Evolutionary conservation across 2,797 vertebrate genomes (phyloP).

Genomic region (Rhinoraja longicauda): DNA sequence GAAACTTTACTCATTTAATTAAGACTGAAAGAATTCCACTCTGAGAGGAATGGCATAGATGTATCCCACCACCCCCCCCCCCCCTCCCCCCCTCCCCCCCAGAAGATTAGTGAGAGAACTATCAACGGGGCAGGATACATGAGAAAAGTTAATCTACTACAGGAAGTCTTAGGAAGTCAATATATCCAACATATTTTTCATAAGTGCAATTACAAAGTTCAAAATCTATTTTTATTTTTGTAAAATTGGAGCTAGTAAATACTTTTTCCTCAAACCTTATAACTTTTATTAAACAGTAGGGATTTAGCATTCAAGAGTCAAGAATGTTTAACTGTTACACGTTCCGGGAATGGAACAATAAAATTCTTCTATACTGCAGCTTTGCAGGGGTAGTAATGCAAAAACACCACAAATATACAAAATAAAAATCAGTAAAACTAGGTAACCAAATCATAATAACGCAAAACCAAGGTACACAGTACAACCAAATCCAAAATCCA

Average conservation of each 20-base stretch:
- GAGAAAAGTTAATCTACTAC: conserved; percentile 1
- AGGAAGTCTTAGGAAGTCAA: neutral
- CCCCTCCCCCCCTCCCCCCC: neutral
- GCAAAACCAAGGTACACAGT: too few species aligned
- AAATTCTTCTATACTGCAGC: too few species aligned
- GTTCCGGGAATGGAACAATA: too few species aligned
- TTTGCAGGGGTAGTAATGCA: too few species aligned
- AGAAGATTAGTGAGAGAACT: neutral
- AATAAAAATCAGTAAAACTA: too few species aligned
- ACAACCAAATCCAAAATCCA: too few species aligned
- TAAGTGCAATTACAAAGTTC: neutral
- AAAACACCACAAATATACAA: too few species aligned
- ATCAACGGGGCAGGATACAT: neutral
- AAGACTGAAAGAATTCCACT: neutral
- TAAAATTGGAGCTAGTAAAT: neutral
- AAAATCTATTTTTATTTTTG: neutral
- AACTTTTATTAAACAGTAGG: neutral
- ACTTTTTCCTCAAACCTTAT: neutral
- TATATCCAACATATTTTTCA: neutral
- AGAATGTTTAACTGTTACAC: too few species aligned
- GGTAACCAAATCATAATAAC: too few species aligned
- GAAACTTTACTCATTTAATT: neutral
- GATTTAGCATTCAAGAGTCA: neutral
- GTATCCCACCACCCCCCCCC: neutral
- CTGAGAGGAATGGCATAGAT: neutral